Base-by-base conservation (phyloP, 53 echinoderm and acorn worm genomes). In the Astropecten irregularis region DNA sequence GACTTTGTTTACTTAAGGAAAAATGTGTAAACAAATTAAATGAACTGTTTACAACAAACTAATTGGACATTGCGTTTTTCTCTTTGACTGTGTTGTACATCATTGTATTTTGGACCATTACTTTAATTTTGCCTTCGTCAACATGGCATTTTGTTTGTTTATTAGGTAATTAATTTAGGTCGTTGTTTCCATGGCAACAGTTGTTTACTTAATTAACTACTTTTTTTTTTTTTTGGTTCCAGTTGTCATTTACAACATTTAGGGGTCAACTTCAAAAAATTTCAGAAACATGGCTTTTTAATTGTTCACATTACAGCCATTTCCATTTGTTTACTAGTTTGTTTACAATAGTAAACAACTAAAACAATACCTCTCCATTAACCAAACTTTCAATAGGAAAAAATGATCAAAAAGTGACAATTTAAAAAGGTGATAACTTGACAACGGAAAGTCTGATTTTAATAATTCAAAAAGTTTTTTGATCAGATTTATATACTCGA, bases 261-360 rank as follows among this genome's bases (percentile, higher is more conserved):
- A 23, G 6, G 46, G 5, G 2, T n/a, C 18, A 23, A 21, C 22
- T 42, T 4, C 25, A 23, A 22, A 68, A 25, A 42, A 25, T 9
- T 81, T 32, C 47, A 36, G 27, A 16, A 21, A 27, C 31, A 50
- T 44, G 8, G 49, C 6, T 5, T 4, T 9, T 27, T 3, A 48
- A 48, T 27, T 71, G 23, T 13, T 21, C 7, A 10, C 3, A 10
- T 47, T 48, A 71, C 32, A 47, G 25, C 26, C 26, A 71, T 81
- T 76, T 38, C 14, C 56, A 76, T 58, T 37, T 57, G 76, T 76
- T 76, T 76, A 76, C 56, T 37, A 58, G 37, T 73, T 73, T 73
- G 73, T 73, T 73, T 73, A 73, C 73, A 3, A 16, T 14, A 47
- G 53, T 53, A 53, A 53, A 53, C 53, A 53, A 53, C 21, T 4